Base-by-base conservation (phyloP, 37 sponge, comb jelly and placozoan genomes). In the Ianthella basta region DNA sequence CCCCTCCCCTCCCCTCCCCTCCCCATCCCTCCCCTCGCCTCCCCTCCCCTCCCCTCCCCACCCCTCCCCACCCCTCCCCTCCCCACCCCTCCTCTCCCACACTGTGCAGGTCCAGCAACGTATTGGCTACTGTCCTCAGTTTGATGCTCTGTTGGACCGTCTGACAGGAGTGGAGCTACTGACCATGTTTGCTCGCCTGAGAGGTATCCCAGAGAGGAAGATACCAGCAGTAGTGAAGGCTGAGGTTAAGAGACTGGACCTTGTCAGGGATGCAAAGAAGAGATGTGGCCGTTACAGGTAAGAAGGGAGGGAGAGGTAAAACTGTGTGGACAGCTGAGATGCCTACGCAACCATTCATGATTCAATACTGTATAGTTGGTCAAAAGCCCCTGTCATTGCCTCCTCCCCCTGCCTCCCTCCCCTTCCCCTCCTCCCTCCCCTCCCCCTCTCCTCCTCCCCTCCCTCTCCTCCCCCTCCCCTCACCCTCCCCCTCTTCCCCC, bases 201-300 rank as follows among this genome's bases (percentile, higher is more conserved):
- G 99, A 56, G 99, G 99, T 36, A 83, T 95, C 34, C 96, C 94
- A 21, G 88, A 88, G 74, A 20, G 37, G 15, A 82, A 85, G 59
- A 91, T 98, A 44, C 84, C 73, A 15, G 75, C 84, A 41, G 79
- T 82, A 32, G 99, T 98, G 53, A 79, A 94, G n/a, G 82, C 81
- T 29, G 89, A 91, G 38, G 83, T 98, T 24, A 59, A 56, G 25
- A 86, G 94, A 70, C 88, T 98, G 60, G 96, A 94, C 85, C 89
- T 98, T 60, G 65, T 35, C 35, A 89, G 96, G 60, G 82, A 94
- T 69, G 95, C 97, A 20, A 83, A 88, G 60, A 91, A 90, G 68
- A 78, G 65, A 56, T 96, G 99, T 89, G 99, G 97, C 20, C 92
- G 64, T 2, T 98, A 98, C 91, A 98, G 98, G 92, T 95, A 74